These are phyloP conservation scores for Ranitomeya variabilis DNA, from an alignment of 2,113 vertebrate species.

Conservation along the genomic window DNA sequence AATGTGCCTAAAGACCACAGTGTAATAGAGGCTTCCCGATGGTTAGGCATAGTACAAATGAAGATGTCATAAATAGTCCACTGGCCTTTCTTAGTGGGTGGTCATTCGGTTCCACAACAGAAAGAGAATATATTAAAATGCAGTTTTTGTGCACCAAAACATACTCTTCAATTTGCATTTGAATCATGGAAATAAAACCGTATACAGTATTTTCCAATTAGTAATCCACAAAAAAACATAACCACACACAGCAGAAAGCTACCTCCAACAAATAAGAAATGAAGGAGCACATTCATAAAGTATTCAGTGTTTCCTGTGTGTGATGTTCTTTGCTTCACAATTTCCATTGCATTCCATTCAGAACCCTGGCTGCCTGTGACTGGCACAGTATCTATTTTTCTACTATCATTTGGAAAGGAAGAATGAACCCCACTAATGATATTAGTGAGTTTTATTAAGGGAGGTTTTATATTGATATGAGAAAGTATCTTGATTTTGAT, in stretches of 20 bases:
- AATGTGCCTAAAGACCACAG: slow-evolving; percentile 36
- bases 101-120: slow-evolving; percentile 37
- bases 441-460: neutral
- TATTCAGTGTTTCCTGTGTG: slow-evolving; percentile 51
- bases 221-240: slow-evolving; percentile 53
- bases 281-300: slow-evolving; percentile 57
- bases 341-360: slow-evolving; percentile 52
- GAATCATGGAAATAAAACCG: slow-evolving; percentile 54
- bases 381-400: slow-evolving; percentile 31
- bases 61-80: slow-evolving; percentile 52
- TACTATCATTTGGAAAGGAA: slow-evolving; percentile 33
- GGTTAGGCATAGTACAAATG: slow-evolving; percentile 35
- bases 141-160: slow-evolving; percentile 50
- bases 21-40: slow-evolving; percentile 39
- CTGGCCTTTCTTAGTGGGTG: slow-evolving; percentile 51
- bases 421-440: neutral
- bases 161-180: slow-evolving; percentile 53
- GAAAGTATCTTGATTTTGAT: neutral
- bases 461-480: neutral
- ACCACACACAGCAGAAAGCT: slow-evolving; percentile 46
- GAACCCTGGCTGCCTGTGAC: slow-evolving; percentile 34
- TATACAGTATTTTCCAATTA: slow-evolving; percentile 57
- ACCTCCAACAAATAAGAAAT: slow-evolving; percentile 55
- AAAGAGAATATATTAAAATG: slow-evolving; percentile 44
- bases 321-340: slow-evolving; percentile 50